These are phyloP conservation scores for Trissonchulus sp. DNA, from an alignment of 2,888 invertebrate genomes.

Conservation along the genomic window DNA sequence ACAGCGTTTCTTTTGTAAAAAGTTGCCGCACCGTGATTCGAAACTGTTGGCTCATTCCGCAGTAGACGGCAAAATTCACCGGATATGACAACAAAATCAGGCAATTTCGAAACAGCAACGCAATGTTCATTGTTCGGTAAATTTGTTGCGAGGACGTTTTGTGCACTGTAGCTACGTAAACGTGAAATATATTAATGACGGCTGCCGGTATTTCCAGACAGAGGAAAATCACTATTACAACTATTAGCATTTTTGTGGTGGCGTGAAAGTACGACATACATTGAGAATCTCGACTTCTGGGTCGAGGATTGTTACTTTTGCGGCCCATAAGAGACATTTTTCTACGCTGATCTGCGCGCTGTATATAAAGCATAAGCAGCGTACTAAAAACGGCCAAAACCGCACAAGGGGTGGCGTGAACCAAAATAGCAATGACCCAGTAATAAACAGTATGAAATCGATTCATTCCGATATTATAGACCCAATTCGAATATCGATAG, in stretches of 20 bases:
- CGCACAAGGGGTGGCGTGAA: slow-evolving; percentile 54
- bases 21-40: slow-evolving; percentile 57
- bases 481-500: neutral
- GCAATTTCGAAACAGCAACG: slow-evolving; percentile 67
- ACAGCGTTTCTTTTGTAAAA: slow-evolving; percentile 34
- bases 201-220: slow-evolving; percentile 57
- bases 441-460: slow-evolving; percentile 65
- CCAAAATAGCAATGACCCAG: slow-evolving; percentile 76
- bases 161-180: neutral
- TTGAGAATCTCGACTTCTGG: neutral
- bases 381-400: neutral
- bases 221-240: slow-evolving; percentile 56
- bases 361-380: neutral
- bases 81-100: slow-evolving; percentile 84
- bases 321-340: neutral
- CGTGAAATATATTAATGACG: slow-evolving; percentile 45
- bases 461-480: slow-evolving; percentile 52
- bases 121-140: slow-evolving; percentile 30
- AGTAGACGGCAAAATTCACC: slow-evolving; percentile 83
- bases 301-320: neutral
- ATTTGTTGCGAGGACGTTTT: neutral
- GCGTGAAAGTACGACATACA: neutral
- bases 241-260: slow-evolving; percentile 54
- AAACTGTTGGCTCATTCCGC: slow-evolving; percentile 87
- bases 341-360: neutral